Evolutionary conservation across 2,797 vertebrate species (phyloP).

Genomic region (Ceyx erithaca): DNA sequence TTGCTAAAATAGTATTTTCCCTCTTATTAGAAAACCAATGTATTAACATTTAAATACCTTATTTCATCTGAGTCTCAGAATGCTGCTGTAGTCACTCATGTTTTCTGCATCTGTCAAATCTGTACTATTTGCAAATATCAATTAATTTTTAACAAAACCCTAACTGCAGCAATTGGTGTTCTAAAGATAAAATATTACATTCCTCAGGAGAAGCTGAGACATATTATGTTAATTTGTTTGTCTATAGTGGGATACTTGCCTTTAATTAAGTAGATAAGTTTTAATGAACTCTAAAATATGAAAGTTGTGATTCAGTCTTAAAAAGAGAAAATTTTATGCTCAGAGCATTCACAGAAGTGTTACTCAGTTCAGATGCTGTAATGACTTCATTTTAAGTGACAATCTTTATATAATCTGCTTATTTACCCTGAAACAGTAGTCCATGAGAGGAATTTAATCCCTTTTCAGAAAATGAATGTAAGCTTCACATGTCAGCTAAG

Average conservation of each 20-base stretch:
- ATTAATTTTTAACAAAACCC: conserved; percentile 35
- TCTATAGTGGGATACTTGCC: conserved; percentile 8
- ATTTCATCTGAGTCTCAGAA: conserved; percentile 10
- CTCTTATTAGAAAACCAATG: neutral
- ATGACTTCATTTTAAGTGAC: neutral
- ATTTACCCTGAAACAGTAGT: neutral
- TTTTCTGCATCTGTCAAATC: conserved; percentile 26
- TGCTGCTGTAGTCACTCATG: neutral
- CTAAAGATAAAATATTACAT: conserved; percentile 40
- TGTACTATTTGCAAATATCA: conserved; percentile 18
- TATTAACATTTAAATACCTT: conserved; percentile 36
- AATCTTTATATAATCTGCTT: neutral
- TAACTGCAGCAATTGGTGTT: conserved; percentile 53
- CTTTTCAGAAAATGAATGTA: neutral
- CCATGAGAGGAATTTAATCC: neutral
- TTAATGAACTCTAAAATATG: conserved; percentile 25
- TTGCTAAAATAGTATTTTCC: conserved; percentile 1
- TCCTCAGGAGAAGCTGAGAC: conserved; percentile 23
- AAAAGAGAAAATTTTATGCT: neutral
- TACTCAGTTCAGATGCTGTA: neutral
- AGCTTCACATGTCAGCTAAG: neutral
- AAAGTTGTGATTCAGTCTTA: conserved; percentile 14
- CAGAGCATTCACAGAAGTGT: neutral
- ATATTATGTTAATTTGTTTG: conserved; percentile 49
- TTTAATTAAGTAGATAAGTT: conserved; percentile 60